Base-by-base conservation (phyloP, 2,113 vertebrate genomes). In the Nothoprocta perdicaria region DNA sequence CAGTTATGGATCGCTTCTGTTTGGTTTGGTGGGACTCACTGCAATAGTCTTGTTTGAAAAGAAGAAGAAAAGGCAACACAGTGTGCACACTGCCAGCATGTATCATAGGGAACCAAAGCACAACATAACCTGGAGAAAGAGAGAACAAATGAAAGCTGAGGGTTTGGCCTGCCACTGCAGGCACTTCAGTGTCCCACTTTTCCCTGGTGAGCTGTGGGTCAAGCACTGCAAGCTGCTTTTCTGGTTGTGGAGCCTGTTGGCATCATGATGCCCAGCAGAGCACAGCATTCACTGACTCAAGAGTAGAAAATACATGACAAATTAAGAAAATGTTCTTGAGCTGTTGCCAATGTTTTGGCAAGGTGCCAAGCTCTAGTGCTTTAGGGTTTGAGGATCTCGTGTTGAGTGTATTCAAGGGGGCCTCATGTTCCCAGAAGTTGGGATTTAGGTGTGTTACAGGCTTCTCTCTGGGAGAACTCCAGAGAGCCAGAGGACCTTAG, bases 381-480 rank as follows among this genome's bases (percentile, higher is more conserved):
- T 86, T 33, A 17, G 33, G 9, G 8, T 8, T 43, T 13, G 6
- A 40, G 38, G 14, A 48, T 53, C 62, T 90, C 23, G 24, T 22
- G 10, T 8, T 0, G 0, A n/a, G 52, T 26, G 52, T 26, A 38
- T 26, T 26, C 38, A 6, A 19, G 2, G 16, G 38, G 2, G 15
- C 15, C 33, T 35, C 33, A 5, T 33, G 33, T 61, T 61, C 33
- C 35, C n/a, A 23, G 23, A 35, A 35, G 19, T 23, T 35, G 60
- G 12, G 29, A 23, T 62, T 62, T 38, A n/a, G 23, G n/a, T 61
- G 60, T 9, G 12, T 35, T 61, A 12, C 19, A 35, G n/a, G 58
- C 58, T 33, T 33, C n/a, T 33, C n/a, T n/a, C 58, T 22, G 27
- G 27, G 26, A 61, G 33, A 61, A 35, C 19, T 35, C 58, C 19